A percentile compares a stretch with the other conserved stretches of the same genome.
These are phyloP conservation scores for Sinotaia quadrata DNA, from an alignment of 2,888 invertebrate genomes.

Conservation along the genomic window DNA sequence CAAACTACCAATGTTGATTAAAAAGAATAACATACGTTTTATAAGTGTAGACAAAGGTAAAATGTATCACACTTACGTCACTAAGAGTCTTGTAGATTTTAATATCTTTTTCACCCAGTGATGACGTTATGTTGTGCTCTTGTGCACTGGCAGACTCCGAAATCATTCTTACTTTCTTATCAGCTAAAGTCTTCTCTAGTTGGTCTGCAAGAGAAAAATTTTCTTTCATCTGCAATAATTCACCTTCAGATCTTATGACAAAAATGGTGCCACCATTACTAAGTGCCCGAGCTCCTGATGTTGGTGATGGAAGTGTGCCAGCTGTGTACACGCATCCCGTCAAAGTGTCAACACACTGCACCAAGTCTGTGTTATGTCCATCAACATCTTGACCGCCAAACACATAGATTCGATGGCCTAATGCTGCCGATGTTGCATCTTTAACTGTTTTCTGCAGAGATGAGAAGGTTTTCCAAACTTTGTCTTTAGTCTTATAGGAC, in stretches of 20 bases:
- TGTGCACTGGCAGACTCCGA: no score
- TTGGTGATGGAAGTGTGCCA: conserved; percentile 5
- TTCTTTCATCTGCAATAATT: conserved; percentile 1
- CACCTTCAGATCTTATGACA: not conserved
- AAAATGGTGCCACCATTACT: not conserved
- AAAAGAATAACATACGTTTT: no score
- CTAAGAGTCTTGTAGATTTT: no score
- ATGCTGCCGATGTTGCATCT: conserved; percentile 3
- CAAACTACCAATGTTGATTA: no score
- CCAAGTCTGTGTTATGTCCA: conserved; percentile 4
- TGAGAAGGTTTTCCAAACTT: not conserved
- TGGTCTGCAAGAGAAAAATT: not conserved
- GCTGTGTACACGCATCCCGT: not conserved
- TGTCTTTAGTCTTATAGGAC: not conserved
- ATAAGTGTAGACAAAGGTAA: no score
- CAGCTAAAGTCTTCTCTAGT: not conserved
- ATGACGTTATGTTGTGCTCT: no score
- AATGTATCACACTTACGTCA: no score
- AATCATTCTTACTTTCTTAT: not conserved
- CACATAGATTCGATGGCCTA: conserved; percentile 11
- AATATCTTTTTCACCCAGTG: no score
- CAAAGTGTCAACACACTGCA: conserved; percentile 21
- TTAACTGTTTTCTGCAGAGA: conserved; percentile 3
- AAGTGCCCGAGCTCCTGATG: not conserved
- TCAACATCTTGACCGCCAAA: conserved; percentile 12